Percentiles rank a stretch among this genome's conserved stretches.
phyloP scores from a whole-genome alignment of 64 coral and sea anemone genomes.

The Hydrozoanthus tunicans region DNA sequence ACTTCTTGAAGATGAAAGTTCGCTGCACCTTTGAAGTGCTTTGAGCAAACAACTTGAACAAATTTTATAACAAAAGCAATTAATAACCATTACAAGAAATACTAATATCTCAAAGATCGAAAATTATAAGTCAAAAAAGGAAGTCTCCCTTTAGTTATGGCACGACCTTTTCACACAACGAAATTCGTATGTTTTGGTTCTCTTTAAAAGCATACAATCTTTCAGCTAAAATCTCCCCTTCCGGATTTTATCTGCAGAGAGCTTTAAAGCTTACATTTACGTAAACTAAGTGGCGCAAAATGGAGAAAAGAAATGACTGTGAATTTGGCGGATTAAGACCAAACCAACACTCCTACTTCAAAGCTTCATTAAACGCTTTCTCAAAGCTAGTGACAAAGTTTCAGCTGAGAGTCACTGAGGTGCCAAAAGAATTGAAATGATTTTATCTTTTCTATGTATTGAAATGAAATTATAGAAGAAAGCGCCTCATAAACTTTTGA shows the following conservation, averaged over 20 bases:
- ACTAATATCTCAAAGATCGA: conserved; percentile 32
- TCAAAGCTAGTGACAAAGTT: background rate
- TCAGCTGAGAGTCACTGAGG: background rate
- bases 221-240: background rate
- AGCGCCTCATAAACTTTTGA: conserved; percentile 11
- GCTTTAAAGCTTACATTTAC: background rate
- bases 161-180: background rate
- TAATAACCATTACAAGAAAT: conserved; percentile 56
- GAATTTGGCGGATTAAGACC: background rate
- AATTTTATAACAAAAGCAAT: conserved; percentile 49
- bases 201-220: background rate
- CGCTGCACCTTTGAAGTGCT: conserved; percentile 17
- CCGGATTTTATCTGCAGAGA: background rate
- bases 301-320: background rate
- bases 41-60: conserved; percentile 55
- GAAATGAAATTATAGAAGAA: background rate
- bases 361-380: background rate
- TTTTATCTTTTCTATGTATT: background rate
- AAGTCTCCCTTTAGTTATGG: conserved; percentile 20
- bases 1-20: background rate
- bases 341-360: background rate
- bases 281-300: background rate
- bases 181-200: background rate
- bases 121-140: conserved; percentile 30
- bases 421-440: background rate